Evolutionary conservation across 2,797 vertebrate genomes (phyloP), one percentile per base, ranked within the genome.

Genomic region (Miichthys miiuy): DNA sequence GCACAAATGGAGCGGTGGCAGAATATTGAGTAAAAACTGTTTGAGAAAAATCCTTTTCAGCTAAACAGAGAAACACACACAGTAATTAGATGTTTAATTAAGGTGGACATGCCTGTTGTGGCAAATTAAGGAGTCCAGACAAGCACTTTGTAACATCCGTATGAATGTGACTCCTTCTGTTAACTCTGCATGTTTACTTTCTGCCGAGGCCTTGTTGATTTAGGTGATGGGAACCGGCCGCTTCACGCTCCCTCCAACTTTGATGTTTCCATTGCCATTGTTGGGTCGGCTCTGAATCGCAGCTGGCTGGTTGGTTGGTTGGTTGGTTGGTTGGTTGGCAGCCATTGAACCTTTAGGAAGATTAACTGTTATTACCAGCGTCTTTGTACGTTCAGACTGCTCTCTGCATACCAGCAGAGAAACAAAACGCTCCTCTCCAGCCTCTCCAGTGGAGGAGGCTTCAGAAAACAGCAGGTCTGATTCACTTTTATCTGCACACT

Each of bases 381-480:
- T 89, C 87, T 87, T 87, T 91, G 92, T 91, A 82, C 42, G 1
- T 64, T 44, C 69, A 10, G 69, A 81, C 87, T 68, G 87, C 87
- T 89, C 89, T 92, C 89, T 72, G 89, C 92, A 92, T 93, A 93
- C 91, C 91, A 85, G 86, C 72, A 5, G 54, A 9, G 63, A 74
- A 89, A 94, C 91, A 93, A 93, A 91, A 89, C 72, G 21, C 88
- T 85, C 82, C 90, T 88, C 88, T 90, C 75, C 89, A 88, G 85
- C 84, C 86, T 81, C 91, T 93, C 85, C 74, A 91, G 86, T 91
- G 90, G 87, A 94, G 92, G 92, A 90, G 89, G 86, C 93, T 94
- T 91, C 88, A 93, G 88, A 80, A 80, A 91, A 84, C 91, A 91
- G 87, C 88, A 90, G 92, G 90, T 91, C 92, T 72, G 61, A 75